Evolutionary conservation across 2,888 invertebrate genomes (phyloP), one percentile per base, ranked within the genome.

Genomic region (Ellobium chinense): DNA sequence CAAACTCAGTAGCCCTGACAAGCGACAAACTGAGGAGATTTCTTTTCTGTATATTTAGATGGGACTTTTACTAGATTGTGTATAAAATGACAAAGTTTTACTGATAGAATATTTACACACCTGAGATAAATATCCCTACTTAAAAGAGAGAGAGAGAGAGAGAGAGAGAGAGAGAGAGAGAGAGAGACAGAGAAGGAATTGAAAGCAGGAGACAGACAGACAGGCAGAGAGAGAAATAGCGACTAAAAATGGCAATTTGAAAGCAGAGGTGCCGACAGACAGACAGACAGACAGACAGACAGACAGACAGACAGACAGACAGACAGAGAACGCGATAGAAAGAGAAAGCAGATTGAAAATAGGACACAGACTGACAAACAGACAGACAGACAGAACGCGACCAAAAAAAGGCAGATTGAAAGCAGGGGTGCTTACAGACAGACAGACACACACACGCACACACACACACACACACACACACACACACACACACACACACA

Each of bases 371-470:
- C 73, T 60, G 24, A 60, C 46, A 66, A n/a, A 56, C 1, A 56
- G 70, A 70, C 14, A 39, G 74, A 62, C 5, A 62, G 29, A 65
- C 29, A 76, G 62, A 73, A 46, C 46, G 18, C 7, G 7, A 46
- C 18, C 18, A 46, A 46, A 34, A n/a, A n/a, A 14, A 31, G n/a
- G 46, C 9, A 18, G 46, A 46, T 7, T 7, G 46, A 18, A 46
- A 46, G 46, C 65, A 34, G 65, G 29, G 27, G 46, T 9, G 54
- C 37, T n/a, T 29, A 73, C 73, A 60, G 58, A 72, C 72, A 56
- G 54, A 69, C 72, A 72, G 27, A 72, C 56, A 72, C 46, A 72
- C 29, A 72, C 46, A 72, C 54, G 14, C 29, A 65, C 37, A 68
- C 37, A 68, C n/a, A 68, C n/a, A n/a, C n/a, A n/a, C n/a, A n/a